Evolutionary conservation across 2,888 invertebrate species (phyloP), one percentile per base, ranked within the genome.

Genomic region (Pterobdella sp.): DNA sequence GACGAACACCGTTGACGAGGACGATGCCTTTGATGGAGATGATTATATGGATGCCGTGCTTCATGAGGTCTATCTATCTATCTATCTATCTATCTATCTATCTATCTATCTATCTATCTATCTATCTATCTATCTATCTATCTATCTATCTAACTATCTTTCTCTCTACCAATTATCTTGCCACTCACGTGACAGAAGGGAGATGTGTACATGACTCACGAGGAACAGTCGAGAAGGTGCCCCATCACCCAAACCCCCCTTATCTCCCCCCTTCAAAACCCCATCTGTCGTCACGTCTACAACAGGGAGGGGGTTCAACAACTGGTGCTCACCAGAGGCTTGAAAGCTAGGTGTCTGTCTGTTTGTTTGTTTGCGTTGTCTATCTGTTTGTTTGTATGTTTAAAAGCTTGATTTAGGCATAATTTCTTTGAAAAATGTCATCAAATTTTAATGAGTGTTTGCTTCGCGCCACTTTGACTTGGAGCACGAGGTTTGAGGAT

Each of bases 241-340:
- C 77, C 77, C 18, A 76, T 77, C 66, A 76, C 77, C 1, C 77
- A 77, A 60, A 72, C 67, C 71, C 68, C 70, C 64, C 76, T 77
- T 76, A 65, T 63, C 49, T 68, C 72, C 14, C 77, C 77, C 7
- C 32, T 77, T 31, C 68, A 73, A 52, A 77, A 77, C 75, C 36
- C 35, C 10, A 64, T 73, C 49, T 77, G 77, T 42, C 73, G 75
- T 22, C 77, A 77, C 73, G 69, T 73, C 34, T 77, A 77, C 37
- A 76, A 77, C 72, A 68, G 49, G 31, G 70, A 76, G 26, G 77
- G 76, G 10, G 76, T 75, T n/a, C 68, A 76, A 65, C 74, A 75
- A 22, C 70, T 76, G 29, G 76, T 77, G 49, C 68, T 64, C 4
- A 37, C 73, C 56, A 56, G 76, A 29, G 71, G 68, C 4, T 68